These are phyloP conservation scores for Dromococcyx pavoninus DNA, from an alignment of 2,797 vertebrate genomes.

Conservation along the genomic window DNA sequence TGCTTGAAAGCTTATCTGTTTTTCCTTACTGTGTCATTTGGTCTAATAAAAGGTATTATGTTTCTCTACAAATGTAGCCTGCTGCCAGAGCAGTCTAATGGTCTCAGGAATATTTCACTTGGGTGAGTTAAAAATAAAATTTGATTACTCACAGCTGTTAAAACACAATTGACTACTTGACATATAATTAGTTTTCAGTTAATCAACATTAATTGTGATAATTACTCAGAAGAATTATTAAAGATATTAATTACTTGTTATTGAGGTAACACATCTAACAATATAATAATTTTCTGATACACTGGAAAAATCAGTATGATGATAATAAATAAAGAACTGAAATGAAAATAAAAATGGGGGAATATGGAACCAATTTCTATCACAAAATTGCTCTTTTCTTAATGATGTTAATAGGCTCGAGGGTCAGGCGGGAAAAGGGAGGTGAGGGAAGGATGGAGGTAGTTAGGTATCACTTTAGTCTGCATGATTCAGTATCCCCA, in stretches of 20 bases:
- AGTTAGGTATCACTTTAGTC: neutral
- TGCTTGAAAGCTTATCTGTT: neutral
- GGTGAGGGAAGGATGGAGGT: neutral
- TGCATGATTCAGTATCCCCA: neutral
- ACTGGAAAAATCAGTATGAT: neutral
- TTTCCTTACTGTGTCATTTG: neutral
- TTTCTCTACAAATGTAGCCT: neutral
- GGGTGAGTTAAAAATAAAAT: neutral
- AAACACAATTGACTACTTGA: neutral
- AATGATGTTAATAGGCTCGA: neutral
- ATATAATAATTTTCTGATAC: neutral
- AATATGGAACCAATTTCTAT: neutral
- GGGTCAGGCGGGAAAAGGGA: neutral
- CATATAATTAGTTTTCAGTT: neutral
- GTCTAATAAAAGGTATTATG: neutral
- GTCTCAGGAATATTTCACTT: neutral
- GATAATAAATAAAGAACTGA: neutral
- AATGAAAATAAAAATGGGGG: neutral
- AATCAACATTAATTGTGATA: neutral
- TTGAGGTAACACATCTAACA: neutral
- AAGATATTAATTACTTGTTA: neutral
- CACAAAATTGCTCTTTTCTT: neutral
- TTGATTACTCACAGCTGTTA: neutral
- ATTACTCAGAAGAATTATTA: neutral
- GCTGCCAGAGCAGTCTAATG: neutral